A percentile compares a stretch with the other conserved stretches of the same genome.
phyloP scores from a whole-genome alignment of 2,888 invertebrate genomes.

The Hypselothyrea guttata region DNA sequence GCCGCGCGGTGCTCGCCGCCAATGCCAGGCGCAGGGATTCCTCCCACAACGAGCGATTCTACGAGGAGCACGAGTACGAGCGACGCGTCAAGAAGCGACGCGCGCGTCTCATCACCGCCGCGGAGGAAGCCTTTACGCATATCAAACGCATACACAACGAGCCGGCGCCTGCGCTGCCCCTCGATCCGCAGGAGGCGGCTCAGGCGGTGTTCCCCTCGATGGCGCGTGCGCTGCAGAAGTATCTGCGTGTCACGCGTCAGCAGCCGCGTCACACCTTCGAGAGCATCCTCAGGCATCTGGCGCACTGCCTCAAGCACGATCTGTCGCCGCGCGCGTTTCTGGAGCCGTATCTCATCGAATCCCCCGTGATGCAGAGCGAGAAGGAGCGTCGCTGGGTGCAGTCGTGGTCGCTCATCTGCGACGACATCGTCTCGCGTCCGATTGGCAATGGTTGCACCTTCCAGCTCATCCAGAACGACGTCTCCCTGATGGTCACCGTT shows the following conservation, averaged over 20 bases:
- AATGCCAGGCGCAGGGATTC: slow-evolving; percentile 93
- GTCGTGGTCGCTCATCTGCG: slow-evolving; percentile 97
- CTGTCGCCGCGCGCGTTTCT: slow-evolving; percentile 97
- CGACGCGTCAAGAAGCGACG: slow-evolving; percentile 94
- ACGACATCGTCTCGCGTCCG: slow-evolving; percentile 93
- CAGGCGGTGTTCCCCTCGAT: slow-evolving; percentile 98
- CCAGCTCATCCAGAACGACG: slow-evolving; percentile 95
- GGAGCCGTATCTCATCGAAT: slow-evolving; percentile 94
- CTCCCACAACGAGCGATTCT: slow-evolving; percentile 98
- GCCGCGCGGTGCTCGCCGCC: slow-evolving; percentile 87
- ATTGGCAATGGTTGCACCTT: slow-evolving; percentile 92
- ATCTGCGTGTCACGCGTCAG: slow-evolving; percentile 95
- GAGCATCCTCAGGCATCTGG: slow-evolving; percentile 94
- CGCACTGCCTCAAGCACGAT: slow-evolving; percentile 95
- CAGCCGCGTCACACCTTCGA: slow-evolving; percentile 98
- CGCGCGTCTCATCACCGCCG: slow-evolving; percentile 94
- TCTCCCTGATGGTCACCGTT: slow-evolving; percentile 94
- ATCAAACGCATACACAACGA: slow-evolving; percentile 91
- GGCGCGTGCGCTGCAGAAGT: slow-evolving; percentile 97
- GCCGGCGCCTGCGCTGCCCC: slow-evolving; percentile 90
- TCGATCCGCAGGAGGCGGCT: slow-evolving; percentile 98
- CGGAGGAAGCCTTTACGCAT: slow-evolving; percentile 99
- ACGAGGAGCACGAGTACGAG: slow-evolving; percentile 98
- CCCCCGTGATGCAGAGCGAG: slow-evolving; percentile 92
- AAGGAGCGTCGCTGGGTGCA: slow-evolving; percentile 92